Evolutionary conservation across 2,113 vertebrate genomes (phyloP), one percentile per base, ranked within the genome.

Genomic region (Leiothrix lutea): DNA sequence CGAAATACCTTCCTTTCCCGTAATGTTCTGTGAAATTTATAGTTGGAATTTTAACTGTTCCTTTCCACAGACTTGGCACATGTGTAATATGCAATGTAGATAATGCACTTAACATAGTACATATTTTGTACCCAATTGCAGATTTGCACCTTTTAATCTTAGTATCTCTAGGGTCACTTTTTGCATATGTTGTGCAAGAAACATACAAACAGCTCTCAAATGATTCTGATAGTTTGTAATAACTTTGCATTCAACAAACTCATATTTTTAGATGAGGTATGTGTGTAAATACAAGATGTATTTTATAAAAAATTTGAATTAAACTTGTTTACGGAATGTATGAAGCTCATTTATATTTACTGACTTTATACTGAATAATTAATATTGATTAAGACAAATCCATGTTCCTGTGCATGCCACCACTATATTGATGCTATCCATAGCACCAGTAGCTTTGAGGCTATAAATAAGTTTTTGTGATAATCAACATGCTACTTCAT

Each of bases 261-360:
- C 87, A 13, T 96, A 92, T 93, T 97, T 97, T 97, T 95, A 93
- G 89, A 94, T 87, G 86, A 97, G 89, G 73, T 90, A 66, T 94
- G 57, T 93, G 89, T 97, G 94, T 97, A 97, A 95, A 97, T 97
- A 90, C 12, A 84, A 95, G 64, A 84, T 97, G 93, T 95, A 95
- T 97, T 98, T 97, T 95, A 92, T 97, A 92, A 94, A 95, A 86
- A 77, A 35, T 92, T 92, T 58, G 66, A 96, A 96, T 97, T 96
- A 96, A 96, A 95, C 64, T 91, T 97, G 85, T 97, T 97, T 95
- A 93, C 88, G 84, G 81, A 96, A 65, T 47, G 45, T 96, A 92
- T 91, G 69, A 95, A 97, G 61, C 56, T 96, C 81, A 91, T 97
- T 96, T 95, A 95, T 96, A 93, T 70, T 97, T 88, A 86, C 86